A percentile compares a stretch with the other conserved stretches of the same genome.
These are phyloP conservation scores for Salticus scenicus DNA, from an alignment of 2,888 invertebrate genomes.

Conservation along the genomic window DNA sequence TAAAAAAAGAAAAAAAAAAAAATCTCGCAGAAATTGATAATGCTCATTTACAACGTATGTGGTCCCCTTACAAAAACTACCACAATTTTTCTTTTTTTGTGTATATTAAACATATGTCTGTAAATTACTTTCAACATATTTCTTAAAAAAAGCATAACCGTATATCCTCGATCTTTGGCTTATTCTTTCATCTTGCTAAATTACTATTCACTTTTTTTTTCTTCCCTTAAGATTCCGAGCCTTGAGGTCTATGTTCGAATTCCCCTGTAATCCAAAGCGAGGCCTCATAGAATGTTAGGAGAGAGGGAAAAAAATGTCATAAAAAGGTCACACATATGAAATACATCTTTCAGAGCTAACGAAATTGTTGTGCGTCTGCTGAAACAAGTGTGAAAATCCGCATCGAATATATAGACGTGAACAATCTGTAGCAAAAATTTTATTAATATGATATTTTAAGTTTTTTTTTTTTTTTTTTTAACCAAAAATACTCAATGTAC, in stretches of 20 bases:
- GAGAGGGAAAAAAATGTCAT: background rate
- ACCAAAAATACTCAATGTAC: too few relatives aligned
- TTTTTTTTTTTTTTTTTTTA: too few relatives aligned
- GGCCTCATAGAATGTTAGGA: background rate
- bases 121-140: background rate
- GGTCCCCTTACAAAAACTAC: too few relatives aligned
- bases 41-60: too few relatives aligned
- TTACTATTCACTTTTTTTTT: background rate
- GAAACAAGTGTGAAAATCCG: background rate
- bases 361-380: background rate
- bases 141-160: background rate
- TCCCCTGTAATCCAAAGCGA: background rate
- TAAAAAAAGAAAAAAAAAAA: too few relatives aligned
- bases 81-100: too few relatives aligned
- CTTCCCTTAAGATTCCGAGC: background rate
- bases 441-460: too few relatives aligned
- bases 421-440: too few relatives aligned
- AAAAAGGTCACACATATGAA: slow-evolving; percentile 21
- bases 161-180: background rate
- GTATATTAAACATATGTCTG: background rate
- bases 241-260: slow-evolving; percentile 1
- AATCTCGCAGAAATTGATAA: too few relatives aligned
- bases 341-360: slow-evolving; percentile 8
- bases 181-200: background rate
- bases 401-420: too few relatives aligned